Evolutionary conservation across 2,797 vertebrate species (phyloP), one percentile per base, ranked within the genome.

Genomic region (Heterohyrax brucei): DNA sequence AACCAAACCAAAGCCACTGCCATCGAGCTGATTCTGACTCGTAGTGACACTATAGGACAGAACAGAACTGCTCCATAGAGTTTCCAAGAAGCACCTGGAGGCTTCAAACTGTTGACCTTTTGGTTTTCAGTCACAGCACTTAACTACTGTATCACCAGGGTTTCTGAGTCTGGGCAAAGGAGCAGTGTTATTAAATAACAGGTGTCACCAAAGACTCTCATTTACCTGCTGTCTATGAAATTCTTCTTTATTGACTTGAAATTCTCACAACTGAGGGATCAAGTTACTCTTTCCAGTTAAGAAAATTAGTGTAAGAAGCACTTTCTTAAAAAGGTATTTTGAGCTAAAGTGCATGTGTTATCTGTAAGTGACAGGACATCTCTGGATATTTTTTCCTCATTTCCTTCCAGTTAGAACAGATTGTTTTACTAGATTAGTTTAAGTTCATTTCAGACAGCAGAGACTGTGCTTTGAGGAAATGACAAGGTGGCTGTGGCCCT

Each of bases 241-340:
- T 93, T 87, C 16, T 93, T 90, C 9, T 87, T n/a, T 86, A 90
- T 26, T 64, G n/a, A 82, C 70, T 77, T 70, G 70, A 61, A 92
- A 93, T 91, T 87, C 28, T 59, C 72, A 83, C 48, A 83, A 8
- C 77, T 50, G n/a, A 77, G 48, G 24, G 24, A 81, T 44, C 80
- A 77, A 95, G 48, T 72, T 81, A 59, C 68, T 89, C 76, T 94
- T 72, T 28, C 87, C 72, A 83, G 44, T 75, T 72, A 24, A 81
- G 61, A 73, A 62, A 79, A 82, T 61, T 26, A 72, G 50, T 61
- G 19, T 59, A 75, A 96, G 1, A 33, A 91, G n/a, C 22, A 48
- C 18, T 91, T 86, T 79, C 48, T 81, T 18, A 10, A 90, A 75
- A 87, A 80, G 70, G 28, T 85, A 28, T 28, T 53, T 82, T 77